Percentiles rank a stretch among this genome's conserved stretches.
These are phyloP conservation scores for Sebastes ruberrimus DNA, from an alignment of 2,797 vertebrate species.

Conservation along the genomic window DNA sequence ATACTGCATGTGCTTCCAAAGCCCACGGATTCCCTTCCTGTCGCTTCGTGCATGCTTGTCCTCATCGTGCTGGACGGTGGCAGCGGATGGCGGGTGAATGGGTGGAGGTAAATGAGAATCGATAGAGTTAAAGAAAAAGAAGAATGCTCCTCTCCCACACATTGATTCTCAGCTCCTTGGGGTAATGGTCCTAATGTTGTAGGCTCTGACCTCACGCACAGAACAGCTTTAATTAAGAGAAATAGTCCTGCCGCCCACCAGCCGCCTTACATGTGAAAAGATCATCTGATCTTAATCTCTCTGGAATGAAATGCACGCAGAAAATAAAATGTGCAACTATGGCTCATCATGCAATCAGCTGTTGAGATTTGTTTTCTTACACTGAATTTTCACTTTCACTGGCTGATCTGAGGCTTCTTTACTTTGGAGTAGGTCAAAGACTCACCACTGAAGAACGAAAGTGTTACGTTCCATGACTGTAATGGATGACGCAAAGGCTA, in stretches of 20 bases:
- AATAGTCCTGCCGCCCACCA: slow-evolving; percentile 5
- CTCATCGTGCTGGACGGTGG: slow-evolving; percentile 24
- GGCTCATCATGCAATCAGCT: not conserved
- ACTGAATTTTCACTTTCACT: not conserved
- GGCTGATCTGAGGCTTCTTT: not conserved
- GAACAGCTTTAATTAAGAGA: slow-evolving; percentile 68
- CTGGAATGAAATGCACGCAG: not conserved
- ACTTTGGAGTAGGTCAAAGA: not conserved
- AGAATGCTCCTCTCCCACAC: slow-evolving; percentile 58
- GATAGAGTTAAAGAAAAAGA: slow-evolving; percentile 74
- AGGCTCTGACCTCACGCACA: slow-evolving; percentile 68
- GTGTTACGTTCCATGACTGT: not conserved
- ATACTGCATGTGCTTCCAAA: not conserved
- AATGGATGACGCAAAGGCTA: not conserved
- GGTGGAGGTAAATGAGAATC: slow-evolving; percentile 82
- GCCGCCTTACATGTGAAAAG: not conserved
- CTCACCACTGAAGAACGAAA: not conserved
- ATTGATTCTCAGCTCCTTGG: slow-evolving; percentile 74
- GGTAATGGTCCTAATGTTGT: slow-evolving; percentile 69
- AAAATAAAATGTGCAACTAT: not conserved
- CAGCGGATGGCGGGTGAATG: slow-evolving; percentile 25
- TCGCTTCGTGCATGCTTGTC: not conserved
- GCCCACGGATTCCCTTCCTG: not conserved
- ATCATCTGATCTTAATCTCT: not conserved
- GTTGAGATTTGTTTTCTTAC: not conserved